Base-by-base conservation (phyloP, 2,113 vertebrate genomes). In the Macaca mulatta region DNA sequence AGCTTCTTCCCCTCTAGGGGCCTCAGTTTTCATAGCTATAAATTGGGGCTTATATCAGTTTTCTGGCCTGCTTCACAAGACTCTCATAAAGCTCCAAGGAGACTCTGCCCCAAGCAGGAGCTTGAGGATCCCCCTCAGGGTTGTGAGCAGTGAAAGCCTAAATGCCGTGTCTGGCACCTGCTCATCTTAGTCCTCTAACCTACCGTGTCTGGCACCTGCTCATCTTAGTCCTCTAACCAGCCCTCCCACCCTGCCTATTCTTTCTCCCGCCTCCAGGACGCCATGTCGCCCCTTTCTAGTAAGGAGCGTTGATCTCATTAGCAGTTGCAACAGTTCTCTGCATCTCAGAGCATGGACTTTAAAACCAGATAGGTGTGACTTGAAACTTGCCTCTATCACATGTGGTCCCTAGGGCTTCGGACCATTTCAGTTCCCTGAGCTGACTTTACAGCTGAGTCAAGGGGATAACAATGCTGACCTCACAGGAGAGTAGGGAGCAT, bases 131-230 rank as follows among this genome's bases (percentile, higher is more conserved):
- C 75, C 69, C n/a, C 57, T 8, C 70, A 48, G 45, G 67, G 55
- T 6, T 40, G 14, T 14, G 40, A 80, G 45, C 69, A 64, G 48
- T 61, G 61, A 82, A 50, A 25, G 32, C 13, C 61, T 27, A 18
- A 48, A 43, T 0, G 0, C 74, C 25, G 0, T 17, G 14, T 50
- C 74, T n/a, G 40, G 50, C 13, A 35, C 48, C 16, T 9, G 43
- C 48, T 32, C 7, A 18, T 6, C 52, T 23, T 6, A 55, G 43
- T 14, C 78, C 4, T 45, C 52, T 78, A 5, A 30, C 22, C 22
- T 0, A 0, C 74, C 25, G 0, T 17, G 14, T 50, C 74, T n/a
- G 40, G 50, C 17, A 35, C 48, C 16, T 8, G 43, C 48, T 30
- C 9, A 18, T 6, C 52, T 23, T 6, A 55, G 43, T 14, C 78